Base-by-base conservation (phyloP, 2,888 invertebrate genomes). In the Pemphredon lugubris region DNA sequence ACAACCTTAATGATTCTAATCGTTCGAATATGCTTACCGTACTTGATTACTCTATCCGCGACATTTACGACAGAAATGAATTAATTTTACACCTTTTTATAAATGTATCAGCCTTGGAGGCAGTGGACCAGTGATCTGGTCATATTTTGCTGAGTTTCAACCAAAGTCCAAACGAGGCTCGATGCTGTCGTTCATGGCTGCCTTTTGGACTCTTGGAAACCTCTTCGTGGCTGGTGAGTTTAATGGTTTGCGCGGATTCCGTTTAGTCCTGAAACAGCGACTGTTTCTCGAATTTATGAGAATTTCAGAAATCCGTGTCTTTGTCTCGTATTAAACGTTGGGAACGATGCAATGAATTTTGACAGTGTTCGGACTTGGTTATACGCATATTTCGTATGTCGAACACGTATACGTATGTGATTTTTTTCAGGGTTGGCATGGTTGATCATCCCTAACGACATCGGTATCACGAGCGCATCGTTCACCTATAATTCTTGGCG, bases 161-260 rank as follows among this genome's bases (percentile, higher is more conserved):
- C 97, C 97, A 63, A 96, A 96, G 90, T 92, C 94, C 81, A 96
- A 95, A 88, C 93, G 97, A 81, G 97, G 97, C 54, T 95, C 96
- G 57, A 97, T 97, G 97, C 91, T 97, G 82, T 96, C 96, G 83
- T 96, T 96, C 89, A 96, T 97, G 95, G 97, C 97, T 66, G 97
- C 97, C 55, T 97, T 97, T 90, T 97, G 97, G 97, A 97, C 97
- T 64, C 93, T 97, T 83, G 97, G 97, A 79, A 97, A 97, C 90
- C 92, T 97, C 79, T 95, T 97, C 87, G 97, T 97, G 63, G 97
- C 97, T 81, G 96, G 97, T 88, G 90, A 68, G 42, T 45, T 51
- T 54, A 1, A 7, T 18, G n/a, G n/a, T n/a, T n/a, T n/a, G n/a
- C n/a, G n/a, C n/a, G n/a, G n/a, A n/a, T n/a, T n/a, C n/a, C n/a